These are phyloP conservation scores for Sthenelais limicola DNA, from an alignment of 2,888 invertebrate species.

Conservation along the genomic window DNA sequence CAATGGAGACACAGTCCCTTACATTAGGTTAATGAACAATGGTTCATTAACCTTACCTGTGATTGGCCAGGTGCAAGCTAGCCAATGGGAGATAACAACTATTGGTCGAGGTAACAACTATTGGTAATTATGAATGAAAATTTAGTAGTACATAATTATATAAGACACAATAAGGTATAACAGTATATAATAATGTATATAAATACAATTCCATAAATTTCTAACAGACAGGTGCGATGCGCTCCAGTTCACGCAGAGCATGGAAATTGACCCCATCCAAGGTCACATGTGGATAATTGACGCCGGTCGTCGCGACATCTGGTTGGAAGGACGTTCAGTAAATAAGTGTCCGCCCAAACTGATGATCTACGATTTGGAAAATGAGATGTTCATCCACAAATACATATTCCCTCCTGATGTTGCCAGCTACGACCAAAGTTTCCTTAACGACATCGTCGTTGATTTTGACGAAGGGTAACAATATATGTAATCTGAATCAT, in stretches of 20 bases:
- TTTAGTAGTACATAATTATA: too few relatives aligned
- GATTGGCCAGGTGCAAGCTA: too few relatives aligned
- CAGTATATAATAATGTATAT: too few relatives aligned
- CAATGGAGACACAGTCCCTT: too few relatives aligned
- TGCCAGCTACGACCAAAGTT: background rate
- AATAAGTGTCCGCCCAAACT: conserved; percentile 60
- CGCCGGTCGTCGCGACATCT: conserved; percentile 51
- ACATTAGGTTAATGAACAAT: too few relatives aligned
- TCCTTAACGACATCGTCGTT: conserved; percentile 9
- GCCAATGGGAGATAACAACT: too few relatives aligned
- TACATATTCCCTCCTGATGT: background rate
- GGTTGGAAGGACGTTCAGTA: conserved; percentile 30
- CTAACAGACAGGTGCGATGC: conserved; percentile 59
- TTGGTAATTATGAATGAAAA: too few relatives aligned
- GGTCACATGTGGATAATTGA: conserved; percentile 63
- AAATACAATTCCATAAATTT: too few relatives aligned
- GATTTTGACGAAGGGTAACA: background rate
- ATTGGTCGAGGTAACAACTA: too few relatives aligned
- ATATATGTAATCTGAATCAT: too few relatives aligned
- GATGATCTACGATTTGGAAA: conserved; percentile 56
- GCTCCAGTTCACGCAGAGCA: conserved; percentile 61
- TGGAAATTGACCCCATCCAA: conserved; percentile 61
- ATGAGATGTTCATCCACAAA: conserved; percentile 32
- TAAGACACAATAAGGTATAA: too few relatives aligned
- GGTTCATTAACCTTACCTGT: too few relatives aligned